These are phyloP conservation scores for Actinia tenebrosa DNA, from an alignment of 64 coral and sea anemone genomes.

Conservation along the genomic window DNA sequence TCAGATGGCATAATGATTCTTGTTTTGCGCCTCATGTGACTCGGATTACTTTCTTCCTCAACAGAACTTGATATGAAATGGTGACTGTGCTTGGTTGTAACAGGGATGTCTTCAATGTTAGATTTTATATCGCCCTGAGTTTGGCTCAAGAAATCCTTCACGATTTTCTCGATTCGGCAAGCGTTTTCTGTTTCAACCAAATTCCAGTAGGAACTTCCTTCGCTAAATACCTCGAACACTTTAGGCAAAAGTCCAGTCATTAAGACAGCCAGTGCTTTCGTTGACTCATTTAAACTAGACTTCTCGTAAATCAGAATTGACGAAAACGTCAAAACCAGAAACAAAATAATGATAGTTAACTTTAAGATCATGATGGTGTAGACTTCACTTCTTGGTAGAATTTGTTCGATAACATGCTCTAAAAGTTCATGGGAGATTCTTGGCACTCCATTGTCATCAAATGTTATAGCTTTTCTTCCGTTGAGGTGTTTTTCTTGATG, in stretches of 20 bases:
- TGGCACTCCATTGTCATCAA: neutral
- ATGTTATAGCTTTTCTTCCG: neutral
- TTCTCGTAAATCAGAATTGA: neutral
- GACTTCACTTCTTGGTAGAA: neutral
- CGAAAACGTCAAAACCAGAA: neutral
- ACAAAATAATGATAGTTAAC: neutral
- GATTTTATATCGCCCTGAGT: too few species aligned
- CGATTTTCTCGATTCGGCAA: neutral
- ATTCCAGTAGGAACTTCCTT: neutral
- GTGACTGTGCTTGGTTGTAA: too few species aligned
- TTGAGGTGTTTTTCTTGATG: neutral
- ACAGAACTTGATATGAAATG: too few species aligned
- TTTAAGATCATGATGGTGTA: neutral
- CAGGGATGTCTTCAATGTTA: too few species aligned
- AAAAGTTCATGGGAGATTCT: neutral
- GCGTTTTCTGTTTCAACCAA: neutral
- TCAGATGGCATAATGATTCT: too few species aligned
- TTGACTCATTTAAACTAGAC: neutral
- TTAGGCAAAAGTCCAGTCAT: neutral
- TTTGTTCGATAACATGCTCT: neutral
- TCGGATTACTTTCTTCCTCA: too few species aligned
- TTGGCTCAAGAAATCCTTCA: neutral
- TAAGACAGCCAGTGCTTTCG: neutral
- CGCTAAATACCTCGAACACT: neutral
- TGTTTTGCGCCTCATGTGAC: too few species aligned